Conservation (phyloP, 2,888 invertebrate genomes). For the Hydraecia micacea region DNA sequence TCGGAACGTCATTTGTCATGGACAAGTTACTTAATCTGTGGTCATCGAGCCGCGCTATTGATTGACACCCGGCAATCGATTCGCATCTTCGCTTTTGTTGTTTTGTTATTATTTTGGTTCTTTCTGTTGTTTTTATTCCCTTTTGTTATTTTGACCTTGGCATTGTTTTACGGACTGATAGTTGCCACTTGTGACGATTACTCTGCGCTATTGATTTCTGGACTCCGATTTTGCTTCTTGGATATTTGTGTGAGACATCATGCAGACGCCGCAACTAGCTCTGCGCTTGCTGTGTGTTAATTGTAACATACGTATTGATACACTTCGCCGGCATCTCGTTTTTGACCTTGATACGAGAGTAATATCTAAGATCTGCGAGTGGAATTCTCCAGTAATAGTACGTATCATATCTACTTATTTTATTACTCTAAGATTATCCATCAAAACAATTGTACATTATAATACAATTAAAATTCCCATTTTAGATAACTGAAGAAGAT, state of each 20-base stretch:
- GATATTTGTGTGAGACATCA: slow-evolving; percentile 7
- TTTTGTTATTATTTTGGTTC: too few relatives aligned
- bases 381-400: slow-evolving; percentile 7
- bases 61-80: too few relatives aligned
- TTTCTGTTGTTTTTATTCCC: too few relatives aligned
- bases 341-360: slow-evolving; percentile 18
- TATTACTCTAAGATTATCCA: too few relatives aligned
- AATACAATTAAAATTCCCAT: too few relatives aligned
- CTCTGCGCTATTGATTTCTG: slow-evolving; percentile 20
- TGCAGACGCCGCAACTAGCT: slow-evolving; percentile 16
- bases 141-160: slow-evolving; percentile 19
- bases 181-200: slow-evolving; percentile 11
- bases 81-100: too few relatives aligned
- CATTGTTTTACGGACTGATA: slow-evolving; percentile 4
- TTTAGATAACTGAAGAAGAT: slow-evolving; percentile 19
- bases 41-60: too few relatives aligned
- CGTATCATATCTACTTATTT: slow-evolving; percentile 4
- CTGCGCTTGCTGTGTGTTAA: slow-evolving; percentile 4
- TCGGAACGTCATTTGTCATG: too few relatives aligned
- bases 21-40: too few relatives aligned
- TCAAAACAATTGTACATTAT: too few relatives aligned
- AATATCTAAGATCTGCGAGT: slow-evolving; percentile 16
- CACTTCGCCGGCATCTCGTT: slow-evolving; percentile 3
- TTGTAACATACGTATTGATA: slow-evolving; percentile 13
- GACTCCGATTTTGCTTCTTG: slow-evolving; percentile 19